A percentile compares a stretch with the other conserved stretches of the same genome.
Evolutionary conservation across 2,113 vertebrate genomes (phyloP).

Genomic region (Ctenodactylus gundi): DNA sequence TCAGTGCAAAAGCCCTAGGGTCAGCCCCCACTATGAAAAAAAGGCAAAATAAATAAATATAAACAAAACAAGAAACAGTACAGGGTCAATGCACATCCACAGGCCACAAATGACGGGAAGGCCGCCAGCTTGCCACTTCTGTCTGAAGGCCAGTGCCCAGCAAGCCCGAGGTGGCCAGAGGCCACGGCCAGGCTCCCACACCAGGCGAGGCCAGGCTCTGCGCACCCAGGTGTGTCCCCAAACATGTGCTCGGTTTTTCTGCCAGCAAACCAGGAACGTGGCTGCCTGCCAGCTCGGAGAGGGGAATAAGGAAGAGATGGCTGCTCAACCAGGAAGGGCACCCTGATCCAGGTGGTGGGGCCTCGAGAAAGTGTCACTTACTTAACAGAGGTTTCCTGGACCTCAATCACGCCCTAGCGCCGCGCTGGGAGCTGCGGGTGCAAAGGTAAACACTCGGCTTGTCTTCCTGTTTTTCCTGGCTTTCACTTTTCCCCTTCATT

Average conservation of each 20-base stretch:
- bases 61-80: fast-evolving
- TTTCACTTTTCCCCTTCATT: too few species aligned
- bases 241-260: background rate
- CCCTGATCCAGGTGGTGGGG: background rate
- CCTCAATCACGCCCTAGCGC: background rate
- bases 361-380: background rate
- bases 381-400: background rate
- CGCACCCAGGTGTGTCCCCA: background rate
- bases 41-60: background rate
- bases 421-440: background rate
- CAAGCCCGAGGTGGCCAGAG: background rate
- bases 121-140: background rate
- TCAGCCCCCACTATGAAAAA: background rate
- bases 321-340: background rate
- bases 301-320: background rate
- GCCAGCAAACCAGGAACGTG: background rate
- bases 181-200: background rate
- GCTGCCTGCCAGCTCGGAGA: background rate
- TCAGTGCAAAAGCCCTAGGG: too few species aligned
- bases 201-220: background rate
- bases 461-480: too few species aligned
- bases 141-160: background rate
- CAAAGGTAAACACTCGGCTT: background rate
- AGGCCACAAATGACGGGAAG: background rate
- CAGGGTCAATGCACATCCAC: background rate